A percentile compares a stretch with the other conserved stretches of the same genome.
Evolutionary conservation across 2,888 invertebrate species (phyloP).

Genomic region (Augochlorella aurata): DNA sequence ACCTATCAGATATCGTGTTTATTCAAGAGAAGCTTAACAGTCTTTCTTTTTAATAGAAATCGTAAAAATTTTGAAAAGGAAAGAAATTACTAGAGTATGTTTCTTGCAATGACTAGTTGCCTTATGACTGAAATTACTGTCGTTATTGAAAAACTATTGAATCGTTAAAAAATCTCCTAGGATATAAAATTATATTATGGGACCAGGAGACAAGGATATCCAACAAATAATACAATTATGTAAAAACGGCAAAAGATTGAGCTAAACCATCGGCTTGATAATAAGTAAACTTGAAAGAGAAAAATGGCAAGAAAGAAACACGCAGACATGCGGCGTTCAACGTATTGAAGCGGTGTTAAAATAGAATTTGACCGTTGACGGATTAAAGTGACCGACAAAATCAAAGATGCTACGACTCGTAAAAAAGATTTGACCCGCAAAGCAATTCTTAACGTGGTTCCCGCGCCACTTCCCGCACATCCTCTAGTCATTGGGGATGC

Average conservation of each 20-base stretch:
- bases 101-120: too few species aligned
- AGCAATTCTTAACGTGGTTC: constrained; percentile 70
- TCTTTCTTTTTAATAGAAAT: too few species aligned
- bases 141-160: too few species aligned
- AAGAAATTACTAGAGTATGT: too few species aligned
- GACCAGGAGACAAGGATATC: too few species aligned
- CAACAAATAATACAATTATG: background rate
- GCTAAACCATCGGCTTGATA: background rate
- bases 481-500: constrained; percentile 77
- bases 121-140: background rate
- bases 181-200: background rate
- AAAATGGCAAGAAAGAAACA: background rate
- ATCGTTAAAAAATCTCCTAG: too few species aligned
- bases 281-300: background rate
- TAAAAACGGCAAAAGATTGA: background rate
- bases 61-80: too few species aligned
- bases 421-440: constrained; percentile 57
- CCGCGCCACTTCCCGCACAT: constrained; percentile 80
- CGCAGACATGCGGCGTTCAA: background rate
- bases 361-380: too few species aligned
- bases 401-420: constrained; percentile 17
- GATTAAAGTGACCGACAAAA: background rate
- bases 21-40: too few species aligned
- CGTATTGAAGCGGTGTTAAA: too few species aligned
- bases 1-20: too few species aligned